phyloP scores from a whole-genome alignment of 1,140 invertebrate species.

The Reticulitermes speratus region DNA sequence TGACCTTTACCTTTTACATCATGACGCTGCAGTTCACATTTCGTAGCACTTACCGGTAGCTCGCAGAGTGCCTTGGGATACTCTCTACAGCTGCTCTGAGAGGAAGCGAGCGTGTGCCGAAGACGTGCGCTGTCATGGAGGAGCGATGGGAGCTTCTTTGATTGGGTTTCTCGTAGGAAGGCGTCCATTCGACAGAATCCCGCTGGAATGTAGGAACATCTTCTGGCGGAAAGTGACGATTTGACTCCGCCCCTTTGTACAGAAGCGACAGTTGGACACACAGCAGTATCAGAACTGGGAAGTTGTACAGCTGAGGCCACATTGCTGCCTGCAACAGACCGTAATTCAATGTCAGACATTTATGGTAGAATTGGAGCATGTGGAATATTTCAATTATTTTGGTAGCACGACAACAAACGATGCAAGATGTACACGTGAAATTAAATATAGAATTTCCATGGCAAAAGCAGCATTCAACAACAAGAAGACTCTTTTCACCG shows the following conservation, averaged over 20 bases:
- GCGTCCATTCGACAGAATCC: conserved; percentile 55
- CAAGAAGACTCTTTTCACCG: too few relatives aligned
- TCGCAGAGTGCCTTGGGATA: conserved; percentile 43
- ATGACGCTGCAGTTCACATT: too few relatives aligned
- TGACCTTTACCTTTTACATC: too few relatives aligned
- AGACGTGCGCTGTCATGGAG: conserved; percentile 26
- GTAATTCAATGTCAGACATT: too few relatives aligned
- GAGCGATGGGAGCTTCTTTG: background rate
- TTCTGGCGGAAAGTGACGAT: conserved; percentile 36
- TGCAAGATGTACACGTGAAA: too few relatives aligned
- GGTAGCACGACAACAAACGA: too few relatives aligned
- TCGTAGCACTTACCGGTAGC: background rate
- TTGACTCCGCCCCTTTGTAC: conserved; percentile 29
- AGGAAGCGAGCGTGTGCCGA: conserved; percentile 49
- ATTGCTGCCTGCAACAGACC: background rate
- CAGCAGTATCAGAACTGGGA: conserved; percentile 37
- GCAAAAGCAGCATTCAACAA: too few relatives aligned
- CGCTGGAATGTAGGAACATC: conserved; percentile 50
- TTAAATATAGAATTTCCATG: too few relatives aligned
- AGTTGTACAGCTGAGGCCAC: background rate
- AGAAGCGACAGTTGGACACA: conserved; percentile 41
- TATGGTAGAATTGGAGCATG: too few relatives aligned
- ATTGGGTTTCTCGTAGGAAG: conserved; percentile 34
- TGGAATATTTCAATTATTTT: too few relatives aligned
- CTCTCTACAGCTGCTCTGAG: conserved; percentile 60